phyloP scores from a whole-genome alignment of 2,888 invertebrate species.

The Bhutanitis thaidina region DNA sequence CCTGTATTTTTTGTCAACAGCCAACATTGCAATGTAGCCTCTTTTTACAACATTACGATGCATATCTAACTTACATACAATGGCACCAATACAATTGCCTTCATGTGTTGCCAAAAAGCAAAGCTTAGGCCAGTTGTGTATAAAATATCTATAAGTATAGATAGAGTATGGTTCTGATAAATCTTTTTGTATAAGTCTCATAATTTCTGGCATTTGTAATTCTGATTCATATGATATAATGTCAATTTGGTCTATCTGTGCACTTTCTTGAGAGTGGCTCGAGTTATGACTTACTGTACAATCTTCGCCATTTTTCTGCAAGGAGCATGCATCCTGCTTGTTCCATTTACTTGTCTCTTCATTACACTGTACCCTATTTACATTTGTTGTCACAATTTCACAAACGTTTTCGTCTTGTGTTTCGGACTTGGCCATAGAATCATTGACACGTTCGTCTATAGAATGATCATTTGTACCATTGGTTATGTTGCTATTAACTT shows the following conservation, averaged over 20 bases:
- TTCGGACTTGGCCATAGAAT: constrained; percentile 38
- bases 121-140: constrained; percentile 99
- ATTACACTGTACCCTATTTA: constrained; percentile 69
- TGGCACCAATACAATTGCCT: constrained; percentile 95
- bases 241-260: constrained; percentile 54
- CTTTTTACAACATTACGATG: constrained; percentile 93
- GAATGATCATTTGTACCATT: constrained; percentile 70
- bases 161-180: constrained; percentile 99
- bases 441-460: constrained; percentile 44
- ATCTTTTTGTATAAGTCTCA: constrained; percentile 99
- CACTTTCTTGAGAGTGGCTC: constrained; percentile 33
- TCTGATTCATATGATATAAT: constrained; percentile 91
- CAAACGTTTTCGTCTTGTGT: constrained; percentile 42
- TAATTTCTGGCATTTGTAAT: constrained; percentile 98
- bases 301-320: constrained; percentile 34
- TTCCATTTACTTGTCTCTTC: constrained; percentile 29
- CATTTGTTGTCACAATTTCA: constrained; percentile 43
- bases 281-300: constrained; percentile 34
- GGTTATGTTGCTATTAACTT: constrained; percentile 64
- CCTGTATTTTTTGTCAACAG: constrained; percentile 96
- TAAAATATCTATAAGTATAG: constrained; percentile 99
- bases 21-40: constrained; percentile 99
- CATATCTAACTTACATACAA: constrained; percentile 98
- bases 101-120: constrained; percentile 97
- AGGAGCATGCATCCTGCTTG: constrained; percentile 16